These are phyloP conservation scores for Halocynthia aurantium DNA, from an alignment of 23 tunicate species.

Conservation along the genomic window DNA sequence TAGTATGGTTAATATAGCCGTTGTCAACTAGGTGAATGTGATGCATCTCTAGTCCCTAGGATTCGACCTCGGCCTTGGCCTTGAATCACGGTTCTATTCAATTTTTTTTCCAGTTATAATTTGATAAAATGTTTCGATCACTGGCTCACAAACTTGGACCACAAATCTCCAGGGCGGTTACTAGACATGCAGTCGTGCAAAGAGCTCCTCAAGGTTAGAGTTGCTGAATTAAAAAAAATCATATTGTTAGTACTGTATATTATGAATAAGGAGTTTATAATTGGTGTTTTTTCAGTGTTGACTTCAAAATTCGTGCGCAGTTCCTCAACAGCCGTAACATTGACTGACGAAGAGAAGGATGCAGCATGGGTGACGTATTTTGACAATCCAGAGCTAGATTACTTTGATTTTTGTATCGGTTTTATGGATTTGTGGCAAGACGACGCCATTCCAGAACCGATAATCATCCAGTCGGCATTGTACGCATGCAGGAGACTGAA, in stretches of 20 bases:
- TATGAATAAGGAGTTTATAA: too few species aligned
- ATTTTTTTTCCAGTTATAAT: too few species aligned
- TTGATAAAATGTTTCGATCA: conserved; percentile 16
- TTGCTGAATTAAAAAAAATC: too few species aligned
- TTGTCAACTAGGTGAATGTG: too few species aligned
- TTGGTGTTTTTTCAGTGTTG: neutral
- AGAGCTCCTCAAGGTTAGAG: neutral
- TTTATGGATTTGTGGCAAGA: conserved; percentile 42
- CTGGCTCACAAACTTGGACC: conserved; percentile 8
- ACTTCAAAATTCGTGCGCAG: conserved; percentile 3
- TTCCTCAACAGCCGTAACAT: neutral
- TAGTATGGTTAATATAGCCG: too few species aligned
- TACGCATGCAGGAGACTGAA: conserved; percentile 71
- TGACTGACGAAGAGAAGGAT: conserved; percentile 45
- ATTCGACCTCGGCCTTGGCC: too few species aligned
- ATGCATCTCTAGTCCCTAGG: too few species aligned
- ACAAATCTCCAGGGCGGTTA: neutral
- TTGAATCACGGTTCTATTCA: too few species aligned
- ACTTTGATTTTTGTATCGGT: conserved; percentile 42
- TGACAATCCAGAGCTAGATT: conserved; percentile 48
- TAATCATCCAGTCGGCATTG: conserved; percentile 61
- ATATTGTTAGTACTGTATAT: too few species aligned
- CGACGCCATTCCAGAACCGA: conserved; percentile 61
- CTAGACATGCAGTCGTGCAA: neutral
- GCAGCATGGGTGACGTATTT: conserved; percentile 48